Evolutionary conservation across 35 echinoderm and acorn worm genomes (phyloP), one percentile per base, ranked within the genome.

Genomic region (Antedon bifida): DNA sequence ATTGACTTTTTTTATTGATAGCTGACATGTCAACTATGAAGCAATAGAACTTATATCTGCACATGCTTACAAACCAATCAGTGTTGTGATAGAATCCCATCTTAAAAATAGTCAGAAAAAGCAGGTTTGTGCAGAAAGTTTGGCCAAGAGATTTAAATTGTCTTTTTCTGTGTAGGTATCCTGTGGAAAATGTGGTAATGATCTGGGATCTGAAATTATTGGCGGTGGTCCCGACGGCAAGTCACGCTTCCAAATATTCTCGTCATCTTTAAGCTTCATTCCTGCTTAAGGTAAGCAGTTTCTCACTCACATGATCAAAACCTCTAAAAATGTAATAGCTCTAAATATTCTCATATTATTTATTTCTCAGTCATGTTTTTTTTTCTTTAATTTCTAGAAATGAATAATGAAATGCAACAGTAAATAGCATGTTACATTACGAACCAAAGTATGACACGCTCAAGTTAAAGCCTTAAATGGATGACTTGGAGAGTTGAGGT

Each of bases 171-270:
- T 29, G 21, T 35, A 96, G 93, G 93, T 96, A 36, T 96, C 93
- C 0, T 96, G 93, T 82, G 87, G 85, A 32, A 96, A 96, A 55
- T 96, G 93, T 85, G 90, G 87, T 5, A 96, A 96, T 88, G 93
- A 90, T 28, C 76, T 96, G 30, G 93, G 93, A 31, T 90, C 91
- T 79, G 93, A 96, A 79, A 89, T 96, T 80, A 77, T 96, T 39
- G 88, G 91, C 28, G 93, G 77, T 73, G 93, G 93, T 29, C 93
- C 93, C 0, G 81, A 89, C 17, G 83, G 76, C 29, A 55, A 91
- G 21, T 96, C 93, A 14, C 86, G 90, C 34, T 96, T 96, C 78
- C 92, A 90, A 96, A 96, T 96, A 92, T 96, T 96, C 85, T 96
- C 93, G 7, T 84, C 87, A 19, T 91, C 93, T 87, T 90, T 96